Percentiles rank a stretch among this genome's conserved stretches.
phyloP scores from a whole-genome alignment of 2,888 invertebrate species.

The Caenorhabditis parvicauda region DNA sequence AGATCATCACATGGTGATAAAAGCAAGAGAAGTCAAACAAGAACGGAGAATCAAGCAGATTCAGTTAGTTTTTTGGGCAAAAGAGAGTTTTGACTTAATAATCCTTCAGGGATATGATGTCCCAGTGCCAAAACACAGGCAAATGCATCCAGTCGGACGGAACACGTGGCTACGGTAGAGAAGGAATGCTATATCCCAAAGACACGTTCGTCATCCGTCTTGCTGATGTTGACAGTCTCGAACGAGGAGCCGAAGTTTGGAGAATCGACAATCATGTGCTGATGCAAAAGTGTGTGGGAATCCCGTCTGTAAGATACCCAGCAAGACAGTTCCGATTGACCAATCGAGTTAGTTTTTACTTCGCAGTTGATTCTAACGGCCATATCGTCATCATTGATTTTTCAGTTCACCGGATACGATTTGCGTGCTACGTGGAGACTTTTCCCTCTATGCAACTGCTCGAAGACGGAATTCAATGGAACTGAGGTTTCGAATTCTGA shows the following conservation, averaged over 20 bases:
- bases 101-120: no score
- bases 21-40: no score
- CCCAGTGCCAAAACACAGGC: no score
- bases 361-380: not conserved
- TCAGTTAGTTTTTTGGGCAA: no score
- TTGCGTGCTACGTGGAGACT: constrained; percentile 19
- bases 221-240: constrained; percentile 21
- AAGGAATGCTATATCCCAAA: no score
- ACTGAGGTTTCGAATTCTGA: constrained; percentile 1
- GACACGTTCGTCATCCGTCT: constrained; percentile 25
- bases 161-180: no score
- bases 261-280: constrained; percentile 27
- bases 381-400: not conserved
- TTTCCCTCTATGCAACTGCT: constrained; percentile 10
- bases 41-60: no score
- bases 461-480: constrained; percentile 13
- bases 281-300: constrained; percentile 26
- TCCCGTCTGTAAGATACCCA: constrained; percentile 17
- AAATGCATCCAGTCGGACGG: no score
- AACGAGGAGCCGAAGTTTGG: constrained; percentile 27
- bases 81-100: no score
- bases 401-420: constrained; percentile 23
- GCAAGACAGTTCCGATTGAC: constrained; percentile 25
- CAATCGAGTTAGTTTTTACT: constrained; percentile 3
- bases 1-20: no score